Base-by-base conservation (phyloP, 2,888 invertebrate genomes). In the Heliconius erato region DNA sequence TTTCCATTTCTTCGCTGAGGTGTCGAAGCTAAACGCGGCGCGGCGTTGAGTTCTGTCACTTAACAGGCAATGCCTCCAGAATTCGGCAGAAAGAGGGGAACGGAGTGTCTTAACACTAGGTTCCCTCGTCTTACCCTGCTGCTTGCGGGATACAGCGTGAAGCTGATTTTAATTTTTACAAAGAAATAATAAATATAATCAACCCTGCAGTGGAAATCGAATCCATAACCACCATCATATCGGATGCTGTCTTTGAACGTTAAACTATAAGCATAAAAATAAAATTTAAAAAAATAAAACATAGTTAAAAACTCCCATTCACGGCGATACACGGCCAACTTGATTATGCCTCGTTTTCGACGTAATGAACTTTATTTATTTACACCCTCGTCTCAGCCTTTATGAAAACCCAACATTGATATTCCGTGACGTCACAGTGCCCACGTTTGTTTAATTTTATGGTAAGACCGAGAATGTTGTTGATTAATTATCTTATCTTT, bases 331-430 rank as follows among this genome's bases (percentile, higher is more conserved):
- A 79, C 40, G 71, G 72, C n/a, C 84, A 83, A 86, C 83, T 82
- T 80, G 84, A 83, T 85, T 83, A 84, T 82, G 74, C 79, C 79
- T 82, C 76, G 83, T 85, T 85, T 86, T 85, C 88, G 86, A 84
- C 84, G 84, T 88, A 88, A 90, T 88, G 85, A 90, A 90, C 85
- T 89, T 90, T 89, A 87, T 89, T 89, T 89, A 88, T 88, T 81
- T 84, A 84, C 77, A 49, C 63, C 78, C 79, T 49, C 82, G 84
- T 85, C 85, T 81, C 77, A 59, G 74, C 68, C 76, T 76, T 76
- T 76, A 72, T 49, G 68, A 23, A 65, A 74, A 54, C 80, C 76
- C 74, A 16, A 80, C 28, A 80, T 80, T 80, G 69, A 68, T 80
- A 80, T 80, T 80, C 80, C 67, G 68, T 68, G 74, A 80, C 59